A percentile compares a stretch with the other conserved stretches of the same genome.
Conservation (phyloP, 1,140 invertebrate genomes). For the Drosophila kurseongensis region DNA sequence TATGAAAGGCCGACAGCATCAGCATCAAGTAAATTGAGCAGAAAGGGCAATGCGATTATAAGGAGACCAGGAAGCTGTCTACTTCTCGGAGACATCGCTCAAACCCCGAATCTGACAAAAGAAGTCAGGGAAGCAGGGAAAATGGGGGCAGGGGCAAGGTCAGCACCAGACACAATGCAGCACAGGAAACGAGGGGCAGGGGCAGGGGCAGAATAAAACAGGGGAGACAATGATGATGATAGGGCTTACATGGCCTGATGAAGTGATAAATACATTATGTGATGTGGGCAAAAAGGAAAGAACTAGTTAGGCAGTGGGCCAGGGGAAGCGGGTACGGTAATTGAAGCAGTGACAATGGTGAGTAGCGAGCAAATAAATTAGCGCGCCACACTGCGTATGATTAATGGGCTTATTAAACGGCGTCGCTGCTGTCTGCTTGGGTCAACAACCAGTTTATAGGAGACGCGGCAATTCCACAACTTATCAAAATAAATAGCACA, state of each 20-base stretch:
- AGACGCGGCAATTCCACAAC: conserved; percentile 36
- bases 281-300: conserved; percentile 36
- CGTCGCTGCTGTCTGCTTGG: conserved; percentile 25
- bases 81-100: conserved; percentile 57
- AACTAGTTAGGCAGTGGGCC: conserved; percentile 39
- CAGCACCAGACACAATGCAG: conserved; percentile 54
- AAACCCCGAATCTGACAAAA: conserved; percentile 70
- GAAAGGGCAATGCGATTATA: conserved; percentile 45
- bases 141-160: conserved; percentile 52
- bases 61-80: conserved; percentile 57
- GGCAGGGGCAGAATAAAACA: conserved; percentile 3
- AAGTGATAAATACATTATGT: conserved; percentile 81
- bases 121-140: conserved; percentile 38
- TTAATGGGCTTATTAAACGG: conserved; percentile 73
- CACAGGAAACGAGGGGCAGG: conserved; percentile 5
- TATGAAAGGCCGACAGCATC: conserved; percentile 50
- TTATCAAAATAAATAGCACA: conserved; percentile 56
- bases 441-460: conserved; percentile 75
- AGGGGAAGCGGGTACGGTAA: conserved; percentile 29
- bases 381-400: conserved; percentile 74
- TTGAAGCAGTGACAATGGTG: conserved; percentile 60
- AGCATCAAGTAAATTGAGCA: conserved; percentile 63
- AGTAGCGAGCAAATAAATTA: conserved; percentile 72
- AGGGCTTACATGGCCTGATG: conserved; percentile 70
- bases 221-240: conserved; percentile 45